Conservation (phyloP, 2,797 vertebrate species). For the Gymnothorax javanicus region DNA sequence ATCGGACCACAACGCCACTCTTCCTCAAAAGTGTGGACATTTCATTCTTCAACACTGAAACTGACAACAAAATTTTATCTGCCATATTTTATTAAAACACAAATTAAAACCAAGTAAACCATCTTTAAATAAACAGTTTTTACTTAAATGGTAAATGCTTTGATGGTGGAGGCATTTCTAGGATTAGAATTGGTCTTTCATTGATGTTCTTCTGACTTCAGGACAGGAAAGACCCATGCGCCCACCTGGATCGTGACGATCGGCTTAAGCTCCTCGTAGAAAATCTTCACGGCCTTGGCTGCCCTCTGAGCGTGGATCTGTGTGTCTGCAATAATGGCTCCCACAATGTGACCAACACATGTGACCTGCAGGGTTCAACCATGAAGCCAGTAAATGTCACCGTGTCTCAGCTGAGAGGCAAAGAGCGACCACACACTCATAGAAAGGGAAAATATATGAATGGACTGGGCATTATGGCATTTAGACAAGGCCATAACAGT, state of each 20-base stretch:
- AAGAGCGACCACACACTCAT: no score
- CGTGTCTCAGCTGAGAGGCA: background rate
- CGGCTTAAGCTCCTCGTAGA: slow-evolving; percentile 83
- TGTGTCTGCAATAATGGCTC: slow-evolving; percentile 87
- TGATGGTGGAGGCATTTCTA: no score
- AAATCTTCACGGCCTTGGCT: slow-evolving; percentile 80
- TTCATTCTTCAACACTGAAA: no score
- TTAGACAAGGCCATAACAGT: no score
- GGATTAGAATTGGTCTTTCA: no score
- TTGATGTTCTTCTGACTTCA: no score
- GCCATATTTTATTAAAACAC: background rate
- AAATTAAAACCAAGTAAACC: background rate
- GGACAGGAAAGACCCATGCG: background rate
- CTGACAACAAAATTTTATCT: background rate
- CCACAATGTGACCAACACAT: slow-evolving; percentile 91
- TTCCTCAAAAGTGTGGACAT: background rate
- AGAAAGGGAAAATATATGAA: no score
- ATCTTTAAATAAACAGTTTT: no score
- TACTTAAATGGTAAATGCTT: no score
- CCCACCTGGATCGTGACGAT: slow-evolving; percentile 89
- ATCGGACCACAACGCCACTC: background rate
- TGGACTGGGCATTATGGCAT: no score
- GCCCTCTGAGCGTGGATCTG: slow-evolving; percentile 87
- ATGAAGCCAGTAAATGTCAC: background rate
- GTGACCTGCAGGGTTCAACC: slow-evolving; percentile 77